A percentile compares a stretch with the other conserved stretches of the same genome.
Conservation (phyloP, 2,888 invertebrate genomes). For the Agriotes lineatus region DNA sequence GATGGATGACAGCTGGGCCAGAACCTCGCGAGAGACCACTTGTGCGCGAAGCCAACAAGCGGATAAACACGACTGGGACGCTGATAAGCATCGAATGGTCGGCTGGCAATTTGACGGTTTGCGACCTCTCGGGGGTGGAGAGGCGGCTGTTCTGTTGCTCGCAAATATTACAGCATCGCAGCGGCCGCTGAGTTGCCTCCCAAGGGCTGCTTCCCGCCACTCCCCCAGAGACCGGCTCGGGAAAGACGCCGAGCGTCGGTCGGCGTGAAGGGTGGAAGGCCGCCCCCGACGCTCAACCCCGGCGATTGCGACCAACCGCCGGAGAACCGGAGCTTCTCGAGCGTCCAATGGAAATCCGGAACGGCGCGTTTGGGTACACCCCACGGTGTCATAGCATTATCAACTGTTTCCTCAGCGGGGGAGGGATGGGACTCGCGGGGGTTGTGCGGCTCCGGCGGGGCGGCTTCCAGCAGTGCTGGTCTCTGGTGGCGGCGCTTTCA, state of each 20-base stretch:
- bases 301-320: slow-evolving; percentile 57
- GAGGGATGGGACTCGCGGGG: slow-evolving; percentile 52
- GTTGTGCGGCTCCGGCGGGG: slow-evolving; percentile 47
- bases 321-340: slow-evolving; percentile 52
- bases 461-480: slow-evolving; percentile 58
- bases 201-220: slow-evolving; percentile 70
- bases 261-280: slow-evolving; percentile 55
- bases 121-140: slow-evolving; percentile 62
- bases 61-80: slow-evolving; percentile 65
- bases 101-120: slow-evolving; percentile 60
- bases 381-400: slow-evolving; percentile 53
- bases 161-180: slow-evolving; percentile 51
- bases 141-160: slow-evolving; percentile 54
- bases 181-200: slow-evolving; percentile 63
- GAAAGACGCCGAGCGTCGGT: slow-evolving; percentile 63
- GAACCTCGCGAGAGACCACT: slow-evolving; percentile 63
- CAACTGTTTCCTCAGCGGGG: slow-evolving; percentile 48
- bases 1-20: slow-evolving; percentile 50
- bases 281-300: slow-evolving; percentile 54
- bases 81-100: slow-evolving; percentile 63
- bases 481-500: slow-evolving; percentile 60
- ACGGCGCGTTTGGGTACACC: slow-evolving; percentile 53
- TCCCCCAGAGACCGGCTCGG: slow-evolving; percentile 66
- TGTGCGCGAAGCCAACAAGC: slow-evolving; percentile 59
- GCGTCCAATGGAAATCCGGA: slow-evolving; percentile 52